Evolutionary conservation across 1,140 invertebrate genomes (phyloP), one percentile per base, ranked within the genome.

Genomic region (Eriosoma lanigerum): DNA sequence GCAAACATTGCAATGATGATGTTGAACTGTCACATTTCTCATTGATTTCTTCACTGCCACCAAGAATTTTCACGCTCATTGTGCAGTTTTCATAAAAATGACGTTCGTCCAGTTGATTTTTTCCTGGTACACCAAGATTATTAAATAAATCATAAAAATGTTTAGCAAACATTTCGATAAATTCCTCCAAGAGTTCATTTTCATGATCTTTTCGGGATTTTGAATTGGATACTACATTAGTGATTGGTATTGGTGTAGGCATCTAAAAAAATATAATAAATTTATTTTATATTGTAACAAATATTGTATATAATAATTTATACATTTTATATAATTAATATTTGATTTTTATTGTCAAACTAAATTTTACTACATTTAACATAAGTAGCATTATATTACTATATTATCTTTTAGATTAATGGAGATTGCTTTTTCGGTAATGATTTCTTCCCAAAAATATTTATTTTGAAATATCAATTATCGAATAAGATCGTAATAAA

Each of bases 161-260:
- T 78, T 78, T 78, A 62, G 54, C 75, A 48, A 78, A 78, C 75
- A 78, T 78, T 62, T 78, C 56, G 48, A 78, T 78, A 46, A 78
- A 78, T 6, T 78, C 56, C 48, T 78, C 75, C 26, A 78, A 26
- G 3, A 78, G 44, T 62, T 78, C 72, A 9, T 75, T 38, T 19
- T 38, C 52, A 38, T 13, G 72, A 13, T 75, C 72, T 75, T 75
- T 75, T 56, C 24, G n/a, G 58, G 26, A 6, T 58, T 75, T 75
- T 21, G 4, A 9, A 38, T 19, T 75, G 1, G 72, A 26, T 24
- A 8, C 54, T 12, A 21, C 1, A 9, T 3, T 29, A 21, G 12
- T 75, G 38, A 0, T 21, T 38, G 52, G 10, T 75, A 50, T 13
- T 54, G 17, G 12, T 50, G 21, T 60, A 26, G 50, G 56, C 38